Conservation (phyloP, 2,888 invertebrate species). For the Lysandra bellargus region DNA sequence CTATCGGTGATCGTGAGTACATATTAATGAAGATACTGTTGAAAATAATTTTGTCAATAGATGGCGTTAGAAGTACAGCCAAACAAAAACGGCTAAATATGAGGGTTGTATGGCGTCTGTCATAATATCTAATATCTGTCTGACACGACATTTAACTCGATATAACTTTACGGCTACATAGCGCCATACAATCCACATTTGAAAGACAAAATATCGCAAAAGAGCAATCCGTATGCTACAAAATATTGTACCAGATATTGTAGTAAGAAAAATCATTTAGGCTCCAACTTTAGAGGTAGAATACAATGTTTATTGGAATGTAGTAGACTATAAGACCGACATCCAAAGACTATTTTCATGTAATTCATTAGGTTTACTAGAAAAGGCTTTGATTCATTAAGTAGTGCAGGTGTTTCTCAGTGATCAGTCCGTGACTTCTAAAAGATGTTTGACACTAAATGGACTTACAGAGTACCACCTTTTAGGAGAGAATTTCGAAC, state of each 20-base stretch:
- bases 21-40: neutral
- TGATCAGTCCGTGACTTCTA: no score
- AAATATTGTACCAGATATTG: neutral
- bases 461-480: no score
- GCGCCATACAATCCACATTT: no score
- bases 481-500: no score
- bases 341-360: neutral
- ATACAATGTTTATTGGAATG: slow-evolving; percentile 23
- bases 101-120: no score
- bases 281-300: slow-evolving; percentile 17
- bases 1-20: neutral
- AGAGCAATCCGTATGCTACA: neutral
- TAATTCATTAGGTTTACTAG: neutral
- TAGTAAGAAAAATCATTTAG: neutral
- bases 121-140: no score
- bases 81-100: neutral
- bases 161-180: no score
- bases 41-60: neutral
- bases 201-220: neutral
- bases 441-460: no score
- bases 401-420: no score
- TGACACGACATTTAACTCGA: no score
- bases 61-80: neutral
- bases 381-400: no score
- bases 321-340: neutral